Evolutionary conservation across 2,113 vertebrate genomes (phyloP), one percentile per base, ranked within the genome.

Genomic region (Uria lomvia): DNA sequence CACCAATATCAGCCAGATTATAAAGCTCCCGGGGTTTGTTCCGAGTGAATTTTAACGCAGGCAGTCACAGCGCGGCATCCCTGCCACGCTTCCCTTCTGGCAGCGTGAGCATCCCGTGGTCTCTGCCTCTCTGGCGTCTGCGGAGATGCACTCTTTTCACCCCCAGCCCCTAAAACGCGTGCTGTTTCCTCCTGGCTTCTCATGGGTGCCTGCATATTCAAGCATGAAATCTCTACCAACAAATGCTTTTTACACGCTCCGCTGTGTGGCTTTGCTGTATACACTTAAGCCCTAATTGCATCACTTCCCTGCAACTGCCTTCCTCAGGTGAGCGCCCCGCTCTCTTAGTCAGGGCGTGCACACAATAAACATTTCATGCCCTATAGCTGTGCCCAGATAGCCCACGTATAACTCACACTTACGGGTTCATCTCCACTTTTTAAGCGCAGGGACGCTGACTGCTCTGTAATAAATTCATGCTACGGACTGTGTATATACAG

Each of bases 151-250:
- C 32, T 73, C 18, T 36, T 74, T 32, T 58, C 52, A 55, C 34
- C 30, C 21, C 29, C 34, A 49, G 2, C 5, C 43, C 43, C 29
- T 17, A 63, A 67, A n/a, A 38, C 1, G 0, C 2, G 4, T 0
- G 0, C 50, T 32, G 36, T 75, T 96, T 82, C 40, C 62, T 76
- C 66, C 66, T 96, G 11, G 1, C 16, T 88, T 60, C 77, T 91
- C 77, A 26, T 3, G 53, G 42, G 19, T 67, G 53, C 62, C 65
- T 96, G 77, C 74, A 81, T 90, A 85, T 68, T 89, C 30, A 85
- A 58, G 81, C 78, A 68, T 79, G 81, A 93, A 94, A 96, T 87
- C 77, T 72, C 70, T 75, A 58, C 60, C 74, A 88, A 62, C 56
- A 79, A 82, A 79, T 27, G 87, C 43, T 94, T 93, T 88, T 82